phyloP scores from a whole-genome alignment of 2,797 vertebrate genomes.

The Ctenochaetus hawaiiensis region DNA sequence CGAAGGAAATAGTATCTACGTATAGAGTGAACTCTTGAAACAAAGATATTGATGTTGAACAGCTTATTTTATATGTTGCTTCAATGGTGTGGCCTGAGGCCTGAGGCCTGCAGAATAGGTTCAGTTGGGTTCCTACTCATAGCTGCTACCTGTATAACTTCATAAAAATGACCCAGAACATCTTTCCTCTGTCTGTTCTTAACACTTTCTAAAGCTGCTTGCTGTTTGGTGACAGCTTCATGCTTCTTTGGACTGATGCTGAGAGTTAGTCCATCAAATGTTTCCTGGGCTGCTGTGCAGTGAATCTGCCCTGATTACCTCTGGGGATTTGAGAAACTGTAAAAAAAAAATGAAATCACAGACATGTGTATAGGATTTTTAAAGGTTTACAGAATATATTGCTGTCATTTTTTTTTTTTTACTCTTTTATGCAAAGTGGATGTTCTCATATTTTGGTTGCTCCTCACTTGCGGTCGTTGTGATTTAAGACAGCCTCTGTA shows the following conservation, averaged over 20 bases:
- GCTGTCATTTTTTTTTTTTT: background rate
- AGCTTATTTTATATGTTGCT: background rate
- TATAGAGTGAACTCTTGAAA: background rate
- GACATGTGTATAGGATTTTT: conserved; percentile 16
- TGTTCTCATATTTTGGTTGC: conserved; percentile 1
- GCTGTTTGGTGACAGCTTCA: conserved; percentile 1
- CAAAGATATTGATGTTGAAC: conserved; percentile 1
- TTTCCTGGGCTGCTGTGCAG: background rate
- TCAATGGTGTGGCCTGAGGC: background rate
- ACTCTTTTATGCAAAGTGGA: background rate
- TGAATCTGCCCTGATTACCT: conserved; percentile 11
- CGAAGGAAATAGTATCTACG: background rate
- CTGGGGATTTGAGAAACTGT: conserved; percentile 1
- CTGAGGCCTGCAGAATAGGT: background rate
- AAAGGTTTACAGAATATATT: conserved; percentile 14
- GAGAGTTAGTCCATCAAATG: conserved; percentile 25
- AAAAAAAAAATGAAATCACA: conserved; percentile 3
- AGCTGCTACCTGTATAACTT: conserved; percentile 1
- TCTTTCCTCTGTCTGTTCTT: background rate
- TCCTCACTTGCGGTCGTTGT: background rate
- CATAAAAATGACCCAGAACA: background rate
- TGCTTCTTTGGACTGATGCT: conserved; percentile 14
- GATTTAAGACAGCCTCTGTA: background rate
- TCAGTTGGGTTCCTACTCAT: background rate
- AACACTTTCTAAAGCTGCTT: background rate